A percentile compares a stretch with the other conserved stretches of the same genome.
phyloP scores from a whole-genome alignment of 2,888 invertebrate species.

The Lamproptera curius region DNA sequence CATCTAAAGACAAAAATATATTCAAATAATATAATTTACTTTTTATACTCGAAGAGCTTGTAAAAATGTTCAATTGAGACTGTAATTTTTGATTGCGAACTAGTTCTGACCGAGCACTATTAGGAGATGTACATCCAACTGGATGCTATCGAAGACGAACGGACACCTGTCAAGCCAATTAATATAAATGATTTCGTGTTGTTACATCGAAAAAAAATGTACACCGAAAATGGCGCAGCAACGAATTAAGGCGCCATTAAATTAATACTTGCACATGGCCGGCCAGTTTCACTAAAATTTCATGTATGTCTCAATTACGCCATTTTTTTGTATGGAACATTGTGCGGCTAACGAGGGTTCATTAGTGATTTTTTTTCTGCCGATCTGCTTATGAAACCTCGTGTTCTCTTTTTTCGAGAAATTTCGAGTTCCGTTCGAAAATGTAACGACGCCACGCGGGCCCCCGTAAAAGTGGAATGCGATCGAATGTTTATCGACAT shows the following conservation, averaged over 20 bases:
- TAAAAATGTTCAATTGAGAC: too few relatives aligned
- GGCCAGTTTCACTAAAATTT: constrained; percentile 14
- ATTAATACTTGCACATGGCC: constrained; percentile 11
- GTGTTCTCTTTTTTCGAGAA: neutral
- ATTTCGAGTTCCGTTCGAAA: neutral
- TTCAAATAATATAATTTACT: too few relatives aligned
- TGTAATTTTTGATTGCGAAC: too few relatives aligned
- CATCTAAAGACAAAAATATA: too few relatives aligned
- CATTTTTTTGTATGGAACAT: constrained; percentile 3
- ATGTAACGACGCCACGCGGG: neutral
- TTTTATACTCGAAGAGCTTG: too few relatives aligned
- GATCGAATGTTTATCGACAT: neutral
- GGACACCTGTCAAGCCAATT: constrained; percentile 9
- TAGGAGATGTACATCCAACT: too few relatives aligned
- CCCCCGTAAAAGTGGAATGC: neutral
- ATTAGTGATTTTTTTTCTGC: constrained; percentile 13
- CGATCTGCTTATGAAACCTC: constrained; percentile 1
- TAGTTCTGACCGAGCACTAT: too few relatives aligned
- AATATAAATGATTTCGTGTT: constrained; percentile 6
- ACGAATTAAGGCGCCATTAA: constrained; percentile 3
- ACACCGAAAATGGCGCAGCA: too few relatives aligned
- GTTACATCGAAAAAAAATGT: neutral
- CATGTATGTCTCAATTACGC: constrained; percentile 18
- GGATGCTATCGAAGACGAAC: neutral
- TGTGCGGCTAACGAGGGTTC: constrained; percentile 13